phyloP scores from a whole-genome alignment of 2,113 vertebrate species.

The Caretta caretta region DNA sequence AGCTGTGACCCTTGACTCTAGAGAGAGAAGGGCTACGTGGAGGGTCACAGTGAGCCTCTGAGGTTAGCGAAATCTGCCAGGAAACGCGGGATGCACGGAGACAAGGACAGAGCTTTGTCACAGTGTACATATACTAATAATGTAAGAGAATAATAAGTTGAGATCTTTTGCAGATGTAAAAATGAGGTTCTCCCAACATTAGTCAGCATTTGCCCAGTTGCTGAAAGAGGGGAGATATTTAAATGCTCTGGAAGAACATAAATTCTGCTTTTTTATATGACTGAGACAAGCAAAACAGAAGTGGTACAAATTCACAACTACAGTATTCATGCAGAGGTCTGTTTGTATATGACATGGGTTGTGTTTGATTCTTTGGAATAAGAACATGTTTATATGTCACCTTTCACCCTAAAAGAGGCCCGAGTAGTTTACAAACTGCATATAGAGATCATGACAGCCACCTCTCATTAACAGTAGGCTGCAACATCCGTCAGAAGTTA shows the following conservation, averaged over 20 bases:
- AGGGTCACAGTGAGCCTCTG: too few species aligned
- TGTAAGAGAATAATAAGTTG: not conserved
- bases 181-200: not conserved
- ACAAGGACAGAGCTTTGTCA: too few species aligned
- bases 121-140: not conserved
- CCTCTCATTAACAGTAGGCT: not conserved
- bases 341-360: not conserved
- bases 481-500: not conserved
- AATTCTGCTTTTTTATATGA: not conserved
- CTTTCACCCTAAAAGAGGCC: not conserved
- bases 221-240: not conserved
- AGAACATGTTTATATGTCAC: not conserved
- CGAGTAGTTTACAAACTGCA: not conserved
- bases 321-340: not conserved
- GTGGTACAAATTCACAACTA: not conserved
- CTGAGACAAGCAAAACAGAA: not conserved
- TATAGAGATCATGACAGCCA: not conserved
- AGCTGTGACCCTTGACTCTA: too few species aligned
- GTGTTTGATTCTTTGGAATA: not conserved
- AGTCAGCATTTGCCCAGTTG: not conserved
- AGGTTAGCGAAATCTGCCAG: too few species aligned
- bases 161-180: fast-evolving
- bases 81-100: too few species aligned
- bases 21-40: too few species aligned
- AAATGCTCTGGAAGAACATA: not conserved